Percentiles rank a stretch among this genome's conserved stretches.
These are phyloP conservation scores for Formica selysi DNA, from an alignment of 1,140 invertebrate genomes.

Conservation along the genomic window DNA sequence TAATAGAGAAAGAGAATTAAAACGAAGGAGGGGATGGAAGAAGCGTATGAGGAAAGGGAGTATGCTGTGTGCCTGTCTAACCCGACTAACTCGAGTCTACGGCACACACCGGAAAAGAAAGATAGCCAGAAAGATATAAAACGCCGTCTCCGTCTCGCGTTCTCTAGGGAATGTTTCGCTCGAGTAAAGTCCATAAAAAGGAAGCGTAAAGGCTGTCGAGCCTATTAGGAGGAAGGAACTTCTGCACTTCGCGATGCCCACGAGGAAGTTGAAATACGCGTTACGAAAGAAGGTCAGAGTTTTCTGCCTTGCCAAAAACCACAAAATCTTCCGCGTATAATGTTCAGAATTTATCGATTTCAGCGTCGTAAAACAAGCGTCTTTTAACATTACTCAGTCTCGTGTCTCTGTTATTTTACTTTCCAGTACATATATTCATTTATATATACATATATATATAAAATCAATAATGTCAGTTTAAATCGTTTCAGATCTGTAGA, in stretches of 20 bases:
- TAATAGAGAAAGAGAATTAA: slow-evolving; percentile 68
- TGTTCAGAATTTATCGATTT: slow-evolving; percentile 4
- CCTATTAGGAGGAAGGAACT: slow-evolving; percentile 65
- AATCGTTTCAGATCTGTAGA: not conserved
- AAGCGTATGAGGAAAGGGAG: slow-evolving; percentile 31
- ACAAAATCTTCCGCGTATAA: not conserved
- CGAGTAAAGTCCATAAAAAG: slow-evolving; percentile 70
- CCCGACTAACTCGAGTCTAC: slow-evolving; percentile 65
- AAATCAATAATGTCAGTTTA: not conserved
- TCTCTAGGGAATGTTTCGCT: slow-evolving; percentile 69
- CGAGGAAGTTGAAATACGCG: not conserved
- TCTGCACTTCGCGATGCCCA: slow-evolving; percentile 22
- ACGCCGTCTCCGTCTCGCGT: slow-evolving; percentile 50
- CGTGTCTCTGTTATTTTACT: not conserved
- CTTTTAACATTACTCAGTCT: not conserved
- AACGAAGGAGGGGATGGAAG: slow-evolving; percentile 24
- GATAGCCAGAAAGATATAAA: slow-evolving; percentile 68
- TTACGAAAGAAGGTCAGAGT: slow-evolving; percentile 1
- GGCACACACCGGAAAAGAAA: slow-evolving; percentile 47
- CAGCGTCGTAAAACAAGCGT: not conserved
- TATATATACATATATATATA: no score
- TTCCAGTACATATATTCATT: no score
- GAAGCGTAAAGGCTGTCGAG: slow-evolving; percentile 60
- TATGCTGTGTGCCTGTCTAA: slow-evolving; percentile 53
- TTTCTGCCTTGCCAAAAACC: not conserved